Percentiles rank a stretch among this genome's conserved stretches.
These are phyloP conservation scores for Solea senegalensis DNA, from an alignment of 2,113 vertebrate genomes.

Conservation along the genomic window DNA sequence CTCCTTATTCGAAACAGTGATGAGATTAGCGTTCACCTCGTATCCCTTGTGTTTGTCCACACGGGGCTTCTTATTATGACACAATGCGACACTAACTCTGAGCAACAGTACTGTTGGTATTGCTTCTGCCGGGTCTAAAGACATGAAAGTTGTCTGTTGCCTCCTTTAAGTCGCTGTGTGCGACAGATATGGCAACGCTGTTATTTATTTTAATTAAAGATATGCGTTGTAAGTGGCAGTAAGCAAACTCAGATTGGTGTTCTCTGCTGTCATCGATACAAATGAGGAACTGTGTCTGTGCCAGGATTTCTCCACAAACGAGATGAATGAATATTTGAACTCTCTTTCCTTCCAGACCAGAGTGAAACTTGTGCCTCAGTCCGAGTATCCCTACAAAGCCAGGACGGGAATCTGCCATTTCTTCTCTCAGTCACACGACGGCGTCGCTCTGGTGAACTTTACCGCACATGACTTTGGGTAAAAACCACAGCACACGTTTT, in stretches of 20 bases:
- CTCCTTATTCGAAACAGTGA: too few relatives aligned
- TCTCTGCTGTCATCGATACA: background rate
- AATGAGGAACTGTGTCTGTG: background rate
- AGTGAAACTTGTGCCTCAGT: conserved; percentile 86
- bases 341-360: conserved; percentile 77
- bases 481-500: background rate
- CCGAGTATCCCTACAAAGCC: conserved; percentile 88
- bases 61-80: too few relatives aligned
- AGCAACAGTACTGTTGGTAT: too few relatives aligned
- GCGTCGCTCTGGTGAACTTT: conserved; percentile 84
- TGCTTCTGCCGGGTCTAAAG: too few relatives aligned
- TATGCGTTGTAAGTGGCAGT: background rate
- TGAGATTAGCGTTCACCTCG: too few relatives aligned
- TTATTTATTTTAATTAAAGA: conserved; percentile 13
- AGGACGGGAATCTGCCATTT: conserved; percentile 85
- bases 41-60: too few relatives aligned
- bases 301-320: conserved; percentile 4
- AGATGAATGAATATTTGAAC: conserved; percentile 12
- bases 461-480: conserved; percentile 88
- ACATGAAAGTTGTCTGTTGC: background rate
- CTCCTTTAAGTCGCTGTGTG: too few relatives aligned
- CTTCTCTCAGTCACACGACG: conserved; percentile 80
- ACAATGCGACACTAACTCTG: too few relatives aligned
- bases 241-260: background rate
- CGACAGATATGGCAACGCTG: background rate